These are phyloP conservation scores for Nemoura dubitans DNA, from an alignment of 2,888 invertebrate species.

Conservation along the genomic window DNA sequence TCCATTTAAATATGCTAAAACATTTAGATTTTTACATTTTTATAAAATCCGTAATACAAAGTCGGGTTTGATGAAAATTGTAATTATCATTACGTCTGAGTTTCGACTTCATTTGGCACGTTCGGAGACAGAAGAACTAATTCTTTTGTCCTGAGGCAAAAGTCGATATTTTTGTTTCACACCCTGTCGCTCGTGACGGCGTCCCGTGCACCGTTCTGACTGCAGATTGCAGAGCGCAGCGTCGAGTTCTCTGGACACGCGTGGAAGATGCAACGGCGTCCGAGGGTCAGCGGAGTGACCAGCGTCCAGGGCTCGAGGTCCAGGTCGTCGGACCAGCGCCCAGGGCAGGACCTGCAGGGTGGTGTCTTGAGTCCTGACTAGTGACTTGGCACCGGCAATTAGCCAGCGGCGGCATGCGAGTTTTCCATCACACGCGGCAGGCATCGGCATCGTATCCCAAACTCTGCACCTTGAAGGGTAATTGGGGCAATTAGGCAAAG, in stretches of 20 bases:
- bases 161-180: conserved; percentile 36
- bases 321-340: too few species aligned
- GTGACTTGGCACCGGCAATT: background rate
- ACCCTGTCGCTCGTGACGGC: background rate
- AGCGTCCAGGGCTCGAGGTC: too few species aligned
- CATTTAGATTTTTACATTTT: conserved; percentile 36
- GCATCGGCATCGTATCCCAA: background rate
- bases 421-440: background rate
- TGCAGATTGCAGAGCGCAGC: too few species aligned
- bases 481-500: conserved; percentile 7
- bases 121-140: conserved; percentile 33
- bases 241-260: too few species aligned
- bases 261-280: too few species aligned
- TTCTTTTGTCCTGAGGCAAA: conserved; percentile 10
- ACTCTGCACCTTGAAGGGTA: background rate
- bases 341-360: too few species aligned
- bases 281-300: too few species aligned
- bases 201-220: too few species aligned
- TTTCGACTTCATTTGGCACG: conserved; percentile 35
- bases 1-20: conserved; percentile 43
- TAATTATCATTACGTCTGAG: conserved; percentile 41
- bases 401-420: background rate
- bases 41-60: conserved; percentile 29
- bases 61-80: conserved; percentile 41
- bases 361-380: too few species aligned